phyloP scores from a whole-genome alignment of 2,113 vertebrate genomes.

The Xiphias gladius region DNA sequence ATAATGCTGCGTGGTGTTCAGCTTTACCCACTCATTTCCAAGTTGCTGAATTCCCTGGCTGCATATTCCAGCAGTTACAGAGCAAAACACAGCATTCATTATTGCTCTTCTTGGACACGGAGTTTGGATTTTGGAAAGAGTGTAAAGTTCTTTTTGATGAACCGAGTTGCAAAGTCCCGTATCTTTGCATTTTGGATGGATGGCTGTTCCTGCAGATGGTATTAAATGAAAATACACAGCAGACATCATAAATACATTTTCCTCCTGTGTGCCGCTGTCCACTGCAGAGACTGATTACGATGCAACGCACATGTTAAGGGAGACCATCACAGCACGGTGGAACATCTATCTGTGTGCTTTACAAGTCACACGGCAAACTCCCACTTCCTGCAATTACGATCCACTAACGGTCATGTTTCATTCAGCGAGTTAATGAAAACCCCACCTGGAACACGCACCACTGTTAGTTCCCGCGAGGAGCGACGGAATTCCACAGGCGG shows the following conservation, averaged over 20 bases:
- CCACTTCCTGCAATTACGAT: constrained; percentile 12
- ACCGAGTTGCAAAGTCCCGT: background rate
- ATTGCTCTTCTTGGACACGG: background rate
- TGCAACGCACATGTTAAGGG: background rate
- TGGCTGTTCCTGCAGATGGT: background rate
- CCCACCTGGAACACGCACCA: background rate
- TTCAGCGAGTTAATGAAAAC: constrained; percentile 35
- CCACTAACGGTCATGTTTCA: constrained; percentile 22
- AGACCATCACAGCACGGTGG: background rate
- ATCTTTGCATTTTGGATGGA: background rate
- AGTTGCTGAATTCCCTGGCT: too few relatives aligned
- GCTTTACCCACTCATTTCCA: too few relatives aligned
- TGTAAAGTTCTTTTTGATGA: background rate
- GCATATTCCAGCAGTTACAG: too few relatives aligned
- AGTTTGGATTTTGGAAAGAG: background rate
- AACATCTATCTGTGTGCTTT: constrained; percentile 15
- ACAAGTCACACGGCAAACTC: background rate
- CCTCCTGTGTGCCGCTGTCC: background rate
- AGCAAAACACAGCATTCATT: too few relatives aligned
- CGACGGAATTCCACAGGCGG: background rate
- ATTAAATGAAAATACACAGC: background rate
- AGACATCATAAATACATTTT: background rate
- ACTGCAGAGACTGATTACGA: background rate
- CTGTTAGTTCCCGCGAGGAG: background rate
- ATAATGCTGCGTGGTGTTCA: too few relatives aligned